Conservation (phyloP, 2,888 invertebrate genomes). For the Heliconius cydno region DNA sequence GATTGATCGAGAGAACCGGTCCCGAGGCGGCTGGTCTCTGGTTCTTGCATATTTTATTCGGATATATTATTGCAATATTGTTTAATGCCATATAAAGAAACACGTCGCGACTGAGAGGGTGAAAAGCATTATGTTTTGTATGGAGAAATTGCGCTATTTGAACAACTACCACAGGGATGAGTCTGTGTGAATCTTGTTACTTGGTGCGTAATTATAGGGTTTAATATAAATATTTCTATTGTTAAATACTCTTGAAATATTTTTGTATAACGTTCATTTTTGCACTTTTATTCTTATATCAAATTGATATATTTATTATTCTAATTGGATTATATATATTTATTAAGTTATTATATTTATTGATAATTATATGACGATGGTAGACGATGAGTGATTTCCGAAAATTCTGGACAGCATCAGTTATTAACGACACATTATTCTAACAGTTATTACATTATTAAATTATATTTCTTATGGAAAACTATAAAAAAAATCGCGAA, state of each 20-base stretch:
- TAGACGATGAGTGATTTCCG: not conserved
- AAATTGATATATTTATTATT: not conserved
- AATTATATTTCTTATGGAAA: not conserved
- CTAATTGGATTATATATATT: not conserved
- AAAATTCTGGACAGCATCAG: not conserved
- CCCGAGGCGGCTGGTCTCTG: slow-evolving; percentile 53
- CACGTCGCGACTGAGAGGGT: slow-evolving; percentile 24
- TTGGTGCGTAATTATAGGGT: slow-evolving; percentile 12
- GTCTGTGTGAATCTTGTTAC: slow-evolving; percentile 19
- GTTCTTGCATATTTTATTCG: slow-evolving; percentile 39
- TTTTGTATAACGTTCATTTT: not conserved
- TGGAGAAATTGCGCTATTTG: slow-evolving; percentile 28
- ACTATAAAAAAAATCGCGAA: slow-evolving; percentile 14
- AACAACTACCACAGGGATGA: slow-evolving; percentile 19
- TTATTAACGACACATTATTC: not conserved
- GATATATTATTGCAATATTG: slow-evolving; percentile 32
- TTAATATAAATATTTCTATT: slow-evolving; percentile 10
- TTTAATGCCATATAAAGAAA: slow-evolving; percentile 29
- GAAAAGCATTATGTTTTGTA: slow-evolving; percentile 20
- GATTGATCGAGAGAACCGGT: slow-evolving; percentile 78
- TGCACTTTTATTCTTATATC: not conserved
- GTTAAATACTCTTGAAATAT: not conserved
- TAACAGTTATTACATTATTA: not conserved
- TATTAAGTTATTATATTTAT: not conserved
- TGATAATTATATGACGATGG: not conserved